Conservation (phyloP, 2,797 vertebrate species). For the Silurus lanzhouensis region DNA sequence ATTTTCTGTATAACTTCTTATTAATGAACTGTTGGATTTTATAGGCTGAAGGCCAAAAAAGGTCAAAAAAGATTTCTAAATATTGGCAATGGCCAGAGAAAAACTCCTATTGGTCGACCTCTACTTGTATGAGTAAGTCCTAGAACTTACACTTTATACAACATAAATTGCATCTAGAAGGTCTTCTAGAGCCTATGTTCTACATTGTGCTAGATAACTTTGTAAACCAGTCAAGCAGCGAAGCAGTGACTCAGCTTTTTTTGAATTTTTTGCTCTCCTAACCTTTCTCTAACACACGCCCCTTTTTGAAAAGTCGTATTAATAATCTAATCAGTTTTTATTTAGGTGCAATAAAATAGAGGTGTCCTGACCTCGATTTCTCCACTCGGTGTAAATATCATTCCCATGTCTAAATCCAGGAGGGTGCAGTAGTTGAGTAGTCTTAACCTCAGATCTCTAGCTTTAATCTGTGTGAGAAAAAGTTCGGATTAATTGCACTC, state of each 20-base stretch:
- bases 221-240: neutral
- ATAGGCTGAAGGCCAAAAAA: too few relatives aligned
- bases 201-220: neutral
- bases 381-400: neutral
- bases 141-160: too few relatives aligned
- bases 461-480: neutral
- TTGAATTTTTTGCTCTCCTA: neutral
- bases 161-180: neutral
- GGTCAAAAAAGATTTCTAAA: too few relatives aligned
- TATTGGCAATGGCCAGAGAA: too few relatives aligned
- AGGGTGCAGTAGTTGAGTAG: neutral
- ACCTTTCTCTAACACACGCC: neutral
- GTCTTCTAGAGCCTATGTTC: neutral
- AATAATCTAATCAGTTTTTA: neutral
- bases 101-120: too few relatives aligned
- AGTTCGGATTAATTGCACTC: neutral
- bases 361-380: conserved; percentile 7
- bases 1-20: too few relatives aligned
- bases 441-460: neutral
- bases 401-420: neutral
- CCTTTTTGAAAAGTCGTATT: neutral
- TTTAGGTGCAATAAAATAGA: neutral
- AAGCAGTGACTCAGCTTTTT: neutral
- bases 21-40: too few relatives aligned
- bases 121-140: too few relatives aligned